These are phyloP conservation scores for Sesamia nonagrioides DNA, from an alignment of 1,140 invertebrate species.

Conservation along the genomic window DNA sequence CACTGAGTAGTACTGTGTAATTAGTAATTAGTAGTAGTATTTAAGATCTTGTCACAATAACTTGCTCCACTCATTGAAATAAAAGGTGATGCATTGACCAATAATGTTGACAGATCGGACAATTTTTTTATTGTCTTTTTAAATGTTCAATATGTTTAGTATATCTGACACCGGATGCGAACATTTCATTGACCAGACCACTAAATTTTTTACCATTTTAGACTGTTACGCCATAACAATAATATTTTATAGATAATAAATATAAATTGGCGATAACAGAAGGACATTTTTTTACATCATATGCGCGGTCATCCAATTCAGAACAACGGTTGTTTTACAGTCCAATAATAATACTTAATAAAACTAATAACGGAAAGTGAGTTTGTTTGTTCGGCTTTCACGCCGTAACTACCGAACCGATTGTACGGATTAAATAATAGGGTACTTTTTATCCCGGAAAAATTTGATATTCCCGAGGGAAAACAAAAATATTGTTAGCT, in stretches of 20 bases:
- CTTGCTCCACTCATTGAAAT: constrained; percentile 28
- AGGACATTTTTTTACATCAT: constrained; percentile 36
- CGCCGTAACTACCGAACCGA: too few species aligned
- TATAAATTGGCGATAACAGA: constrained; percentile 14
- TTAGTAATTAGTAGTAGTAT: constrained; percentile 42
- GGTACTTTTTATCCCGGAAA: too few species aligned
- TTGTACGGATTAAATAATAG: too few species aligned
- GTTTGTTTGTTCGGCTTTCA: too few species aligned
- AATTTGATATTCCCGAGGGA: too few species aligned
- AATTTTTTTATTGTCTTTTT: constrained; percentile 24
- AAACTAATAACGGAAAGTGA: too few species aligned
- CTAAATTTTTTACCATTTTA: constrained; percentile 34
- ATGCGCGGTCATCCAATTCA: constrained; percentile 2
- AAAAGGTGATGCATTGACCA: constrained; percentile 36
- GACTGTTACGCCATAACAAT: constrained; percentile 27
- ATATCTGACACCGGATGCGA: constrained; percentile 14
- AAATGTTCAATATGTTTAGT: constrained; percentile 5
- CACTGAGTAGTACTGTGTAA: not conserved
- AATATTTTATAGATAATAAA: constrained; percentile 39
- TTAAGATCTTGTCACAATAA: constrained; percentile 37
- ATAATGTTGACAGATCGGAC: constrained; percentile 20
- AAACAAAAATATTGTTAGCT: too few species aligned
- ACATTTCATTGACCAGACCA: not conserved
- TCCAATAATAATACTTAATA: constrained; percentile 34
- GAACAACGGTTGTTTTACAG: constrained; percentile 36